Conservation (phyloP, 1,140 invertebrate genomes). For the Achatina immaculata region DNA sequence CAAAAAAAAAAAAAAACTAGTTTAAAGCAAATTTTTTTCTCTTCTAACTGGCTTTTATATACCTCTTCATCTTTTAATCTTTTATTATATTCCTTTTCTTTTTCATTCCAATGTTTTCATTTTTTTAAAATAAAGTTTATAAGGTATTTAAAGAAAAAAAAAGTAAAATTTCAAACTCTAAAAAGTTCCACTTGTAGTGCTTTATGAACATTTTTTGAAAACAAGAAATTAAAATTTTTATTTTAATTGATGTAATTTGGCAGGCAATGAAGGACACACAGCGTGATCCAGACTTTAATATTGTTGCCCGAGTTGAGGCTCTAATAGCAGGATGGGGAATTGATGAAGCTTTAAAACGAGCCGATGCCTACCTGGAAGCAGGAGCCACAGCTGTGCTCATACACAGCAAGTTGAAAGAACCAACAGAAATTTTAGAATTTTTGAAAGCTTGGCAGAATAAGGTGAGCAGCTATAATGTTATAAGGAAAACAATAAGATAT, state of each 20-base stretch:
- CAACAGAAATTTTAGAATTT: conserved; percentile 72
- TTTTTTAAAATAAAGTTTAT: too few species aligned
- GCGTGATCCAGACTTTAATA: conserved; percentile 72
- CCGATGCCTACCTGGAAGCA: conserved; percentile 72
- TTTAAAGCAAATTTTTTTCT: neutral
- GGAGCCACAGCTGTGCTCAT: conserved; percentile 73
- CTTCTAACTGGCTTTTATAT: neutral
- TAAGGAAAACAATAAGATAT: too few species aligned
- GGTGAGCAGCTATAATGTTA: conserved; percentile 42
- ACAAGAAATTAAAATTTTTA: neutral
- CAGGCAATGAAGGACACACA: conserved; percentile 73
- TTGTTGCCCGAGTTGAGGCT: conserved; percentile 73
- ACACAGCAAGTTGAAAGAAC: conserved; percentile 72
- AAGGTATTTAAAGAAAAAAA: too few species aligned
- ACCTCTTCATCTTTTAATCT: too few species aligned
- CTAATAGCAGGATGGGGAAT: conserved; percentile 73
- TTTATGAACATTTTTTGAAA: too few species aligned
- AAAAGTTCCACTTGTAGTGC: too few species aligned
- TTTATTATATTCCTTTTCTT: too few species aligned
- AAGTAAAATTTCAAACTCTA: too few species aligned
- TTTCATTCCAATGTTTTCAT: too few species aligned
- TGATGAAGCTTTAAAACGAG: conserved; percentile 71
- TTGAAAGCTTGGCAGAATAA: conserved; percentile 73
- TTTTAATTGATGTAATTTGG: conserved; percentile 4
- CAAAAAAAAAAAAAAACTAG: neutral